Evolutionary conservation across 2,888 invertebrate species (phyloP).

Genomic region (Agrotis ipsilon): DNA sequence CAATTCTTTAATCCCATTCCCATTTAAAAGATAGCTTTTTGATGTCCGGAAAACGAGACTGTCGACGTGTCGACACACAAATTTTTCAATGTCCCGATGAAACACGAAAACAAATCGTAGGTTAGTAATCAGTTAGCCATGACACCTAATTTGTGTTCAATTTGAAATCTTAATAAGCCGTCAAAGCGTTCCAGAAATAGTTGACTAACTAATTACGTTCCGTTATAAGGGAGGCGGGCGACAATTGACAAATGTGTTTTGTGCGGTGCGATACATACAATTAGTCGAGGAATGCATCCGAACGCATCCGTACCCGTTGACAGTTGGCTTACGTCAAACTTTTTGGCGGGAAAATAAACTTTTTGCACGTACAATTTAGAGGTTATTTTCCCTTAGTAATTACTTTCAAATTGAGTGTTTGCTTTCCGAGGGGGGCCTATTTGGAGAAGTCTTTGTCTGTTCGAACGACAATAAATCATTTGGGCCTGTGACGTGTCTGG

Average conservation of each 20-base stretch:
- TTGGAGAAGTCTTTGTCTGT: constrained; percentile 86
- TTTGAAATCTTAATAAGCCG: constrained; percentile 91
- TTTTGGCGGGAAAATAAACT: constrained; percentile 83
- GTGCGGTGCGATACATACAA: constrained; percentile 87
- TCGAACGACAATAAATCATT: constrained; percentile 86
- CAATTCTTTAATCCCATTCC: constrained; percentile 52
- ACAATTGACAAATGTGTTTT: constrained; percentile 90
- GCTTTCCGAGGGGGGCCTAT: constrained; percentile 84
- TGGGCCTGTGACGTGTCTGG: constrained; percentile 82
- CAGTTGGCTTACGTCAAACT: constrained; percentile 77
- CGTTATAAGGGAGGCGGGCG: constrained; percentile 81
- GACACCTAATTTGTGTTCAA: constrained; percentile 90
- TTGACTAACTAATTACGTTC: constrained; percentile 86
- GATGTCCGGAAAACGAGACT: constrained; percentile 88
- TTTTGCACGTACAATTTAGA: constrained; percentile 76
- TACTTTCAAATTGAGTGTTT: constrained; percentile 85
- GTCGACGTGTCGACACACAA: constrained; percentile 80
- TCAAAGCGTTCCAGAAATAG: constrained; percentile 89
- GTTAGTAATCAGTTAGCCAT: constrained; percentile 86
- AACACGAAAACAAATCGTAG: constrained; percentile 72
- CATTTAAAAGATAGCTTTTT: constrained; percentile 83
- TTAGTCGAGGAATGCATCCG: constrained; percentile 87
- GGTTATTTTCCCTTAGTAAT: constrained; percentile 82
- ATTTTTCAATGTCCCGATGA: constrained; percentile 80
- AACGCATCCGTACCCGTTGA: constrained; percentile 79